Conservation (phyloP, 2,113 vertebrate species). For the Tympanuchus pallidicinctus region DNA sequence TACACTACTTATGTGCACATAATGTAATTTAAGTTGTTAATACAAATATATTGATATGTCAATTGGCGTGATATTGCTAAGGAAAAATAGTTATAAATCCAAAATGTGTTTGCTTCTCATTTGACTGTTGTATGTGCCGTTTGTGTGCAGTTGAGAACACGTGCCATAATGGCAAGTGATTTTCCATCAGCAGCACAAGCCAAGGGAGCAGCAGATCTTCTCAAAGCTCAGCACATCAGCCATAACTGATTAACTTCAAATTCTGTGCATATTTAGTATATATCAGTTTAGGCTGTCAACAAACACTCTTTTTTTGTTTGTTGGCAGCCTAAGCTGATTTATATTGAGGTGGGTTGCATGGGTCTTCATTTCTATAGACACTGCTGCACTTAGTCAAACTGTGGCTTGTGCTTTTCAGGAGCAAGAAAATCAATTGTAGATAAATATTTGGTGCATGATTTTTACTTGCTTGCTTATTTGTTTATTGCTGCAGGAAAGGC, state of each 20-base stretch:
- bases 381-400: neutral
- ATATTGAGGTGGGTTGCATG: neutral
- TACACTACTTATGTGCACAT: fast-evolving
- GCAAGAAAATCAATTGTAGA: neutral
- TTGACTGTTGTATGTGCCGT: neutral
- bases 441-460: neutral
- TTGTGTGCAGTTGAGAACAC: neutral
- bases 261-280: neutral
- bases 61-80: neutral
- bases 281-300: neutral
- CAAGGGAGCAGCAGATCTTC: neutral
- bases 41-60: neutral
- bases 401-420: neutral
- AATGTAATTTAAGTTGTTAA: neutral
- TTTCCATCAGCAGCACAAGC: neutral
- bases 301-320: neutral
- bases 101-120: neutral
- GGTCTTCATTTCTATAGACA: neutral
- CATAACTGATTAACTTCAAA: neutral
- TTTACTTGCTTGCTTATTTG: neutral
- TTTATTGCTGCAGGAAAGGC: neutral
- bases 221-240: neutral
- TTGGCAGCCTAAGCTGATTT: neutral
- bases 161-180: neutral
- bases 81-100: neutral